These are phyloP conservation scores for Dicrurus megarhynchus DNA, from an alignment of 2,113 vertebrate species.

Conservation along the genomic window DNA sequence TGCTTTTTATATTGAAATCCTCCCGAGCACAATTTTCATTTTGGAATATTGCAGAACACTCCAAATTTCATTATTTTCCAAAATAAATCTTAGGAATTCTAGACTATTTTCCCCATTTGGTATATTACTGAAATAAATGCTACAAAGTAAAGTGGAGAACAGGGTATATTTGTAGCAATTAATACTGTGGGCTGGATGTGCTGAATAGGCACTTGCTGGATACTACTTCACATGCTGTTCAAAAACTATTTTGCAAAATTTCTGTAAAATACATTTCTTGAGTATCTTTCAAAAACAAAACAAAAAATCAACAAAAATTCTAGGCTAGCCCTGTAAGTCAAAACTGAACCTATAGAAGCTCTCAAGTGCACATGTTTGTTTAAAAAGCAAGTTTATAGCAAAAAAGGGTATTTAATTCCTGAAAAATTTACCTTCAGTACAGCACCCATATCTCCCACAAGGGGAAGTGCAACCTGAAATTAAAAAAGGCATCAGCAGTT, in stretches of 20 bases:
- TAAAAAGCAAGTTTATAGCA: not conserved
- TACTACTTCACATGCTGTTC: not conserved
- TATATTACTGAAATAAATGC: not conserved
- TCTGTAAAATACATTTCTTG: not conserved
- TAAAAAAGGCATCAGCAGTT: not conserved
- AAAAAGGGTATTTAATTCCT: not conserved
- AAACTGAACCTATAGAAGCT: not conserved
- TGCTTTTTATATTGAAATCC: not conserved
- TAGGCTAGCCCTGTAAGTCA: not conserved
- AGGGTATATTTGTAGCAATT: not conserved
- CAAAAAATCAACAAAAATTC: not conserved
- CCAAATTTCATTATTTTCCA: not conserved
- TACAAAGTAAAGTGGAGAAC: not conserved
- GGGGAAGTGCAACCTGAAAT: constrained; percentile 90
- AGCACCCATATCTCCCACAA: constrained; percentile 88
- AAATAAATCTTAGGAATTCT: not conserved
- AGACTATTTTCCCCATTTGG: not conserved
- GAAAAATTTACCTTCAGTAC: constrained; percentile 85
- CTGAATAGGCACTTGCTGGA: not conserved
- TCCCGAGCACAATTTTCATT: not conserved
- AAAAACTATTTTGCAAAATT: not conserved
- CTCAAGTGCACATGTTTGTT: not conserved
- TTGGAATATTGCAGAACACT: not conserved
- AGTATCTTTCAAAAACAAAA: not conserved
- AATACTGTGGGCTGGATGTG: not conserved